Conservation (phyloP, 2,888 invertebrate genomes). For the Lymantria monacha region DNA sequence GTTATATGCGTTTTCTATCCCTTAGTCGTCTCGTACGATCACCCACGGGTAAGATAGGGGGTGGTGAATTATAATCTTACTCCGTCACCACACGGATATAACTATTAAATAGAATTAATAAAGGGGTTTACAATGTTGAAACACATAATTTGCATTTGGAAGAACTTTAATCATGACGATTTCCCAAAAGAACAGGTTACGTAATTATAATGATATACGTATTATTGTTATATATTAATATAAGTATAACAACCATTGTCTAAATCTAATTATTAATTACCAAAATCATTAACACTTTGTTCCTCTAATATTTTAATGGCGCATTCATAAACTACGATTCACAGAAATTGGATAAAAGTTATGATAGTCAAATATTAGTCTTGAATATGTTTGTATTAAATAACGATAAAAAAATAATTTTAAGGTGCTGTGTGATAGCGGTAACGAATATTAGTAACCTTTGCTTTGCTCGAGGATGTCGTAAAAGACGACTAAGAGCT, state of each 20-base stretch:
- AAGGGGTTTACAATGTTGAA: neutral
- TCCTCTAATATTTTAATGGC: conserved; percentile 27
- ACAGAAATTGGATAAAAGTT: neutral
- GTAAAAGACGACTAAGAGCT: too few relatives aligned
- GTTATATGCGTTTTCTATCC: too few relatives aligned
- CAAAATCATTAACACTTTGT: conserved; percentile 45
- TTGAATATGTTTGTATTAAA: neutral
- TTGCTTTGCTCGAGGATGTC: too few relatives aligned
- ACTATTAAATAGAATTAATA: too few relatives aligned
- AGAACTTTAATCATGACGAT: conserved; percentile 72
- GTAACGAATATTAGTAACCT: too few relatives aligned
- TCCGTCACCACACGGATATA: too few relatives aligned
- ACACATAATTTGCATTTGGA: conserved; percentile 46
- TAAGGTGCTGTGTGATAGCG: too few relatives aligned
- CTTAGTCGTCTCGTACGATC: too few relatives aligned
- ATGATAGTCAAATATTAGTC: neutral
- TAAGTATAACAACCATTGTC: conserved; percentile 49
- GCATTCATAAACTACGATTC: conserved; percentile 13
- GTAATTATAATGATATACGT: conserved; percentile 40
- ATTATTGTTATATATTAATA: conserved; percentile 45
- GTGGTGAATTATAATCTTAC: too few relatives aligned
- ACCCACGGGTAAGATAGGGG: too few relatives aligned
- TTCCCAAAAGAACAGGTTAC: conserved; percentile 52
- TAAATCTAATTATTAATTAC: conserved; percentile 40
- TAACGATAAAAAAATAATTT: too few relatives aligned